phyloP scores from a whole-genome alignment of 2,113 vertebrate genomes.

The Atractosteus spatula region DNA sequence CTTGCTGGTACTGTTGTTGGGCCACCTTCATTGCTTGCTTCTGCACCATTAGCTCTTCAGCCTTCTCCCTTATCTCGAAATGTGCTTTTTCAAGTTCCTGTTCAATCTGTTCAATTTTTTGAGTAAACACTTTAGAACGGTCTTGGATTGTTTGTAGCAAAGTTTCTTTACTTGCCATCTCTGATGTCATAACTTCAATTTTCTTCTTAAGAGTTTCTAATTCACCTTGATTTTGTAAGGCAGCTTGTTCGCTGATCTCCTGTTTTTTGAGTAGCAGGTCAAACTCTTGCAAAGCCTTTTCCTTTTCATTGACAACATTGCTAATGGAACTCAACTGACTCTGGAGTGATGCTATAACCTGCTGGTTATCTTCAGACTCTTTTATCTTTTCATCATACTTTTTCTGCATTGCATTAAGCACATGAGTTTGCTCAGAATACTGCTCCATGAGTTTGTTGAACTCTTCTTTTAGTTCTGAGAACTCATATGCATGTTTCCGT shows the following conservation, averaged over 20 bases:
- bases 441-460: slow-evolving; percentile 53
- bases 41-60: slow-evolving; percentile 36
- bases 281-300: slow-evolving; percentile 40
- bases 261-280: slow-evolving; percentile 46
- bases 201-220: slow-evolving; percentile 37
- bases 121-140: slow-evolving; percentile 38
- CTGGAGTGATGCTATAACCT: slow-evolving; percentile 35
- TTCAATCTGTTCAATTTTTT: slow-evolving; percentile 39
- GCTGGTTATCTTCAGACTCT: slow-evolving; percentile 45
- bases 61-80: slow-evolving; percentile 36
- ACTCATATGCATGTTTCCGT: slow-evolving; percentile 51
- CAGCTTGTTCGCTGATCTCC: slow-evolving; percentile 35
- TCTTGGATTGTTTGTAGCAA: slow-evolving; percentile 34
- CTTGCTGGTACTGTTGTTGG: slow-evolving; percentile 37
- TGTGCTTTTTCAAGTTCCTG: slow-evolving; percentile 50
- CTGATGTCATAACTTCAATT: slow-evolving; percentile 25
- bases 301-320: slow-evolving; percentile 41
- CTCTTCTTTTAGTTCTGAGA: slow-evolving; percentile 55
- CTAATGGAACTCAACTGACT: slow-evolving; percentile 47
- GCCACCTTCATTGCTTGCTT: slow-evolving; percentile 21
- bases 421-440: slow-evolving; percentile 52
- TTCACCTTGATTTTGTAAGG: slow-evolving; percentile 40
- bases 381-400: slow-evolving; percentile 49
- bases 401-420: slow-evolving; percentile 50
- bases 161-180: slow-evolving; percentile 39